phyloP scores from a whole-genome alignment of 2,113 vertebrate species.

The Dasyprocta punctata region DNA sequence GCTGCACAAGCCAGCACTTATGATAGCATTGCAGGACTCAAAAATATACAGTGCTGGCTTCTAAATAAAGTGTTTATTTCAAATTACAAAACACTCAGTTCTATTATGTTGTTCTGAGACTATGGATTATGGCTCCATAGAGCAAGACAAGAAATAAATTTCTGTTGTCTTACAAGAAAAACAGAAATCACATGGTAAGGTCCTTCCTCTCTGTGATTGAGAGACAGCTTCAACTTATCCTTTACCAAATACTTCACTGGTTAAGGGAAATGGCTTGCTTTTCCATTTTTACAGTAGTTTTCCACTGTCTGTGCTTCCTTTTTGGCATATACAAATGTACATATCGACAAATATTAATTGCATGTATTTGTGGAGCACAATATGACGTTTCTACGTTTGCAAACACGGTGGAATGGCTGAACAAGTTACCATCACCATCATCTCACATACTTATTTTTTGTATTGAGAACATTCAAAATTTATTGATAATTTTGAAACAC shows the following conservation, averaged over 20 bases:
- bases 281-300: not conserved
- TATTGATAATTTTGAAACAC: not conserved
- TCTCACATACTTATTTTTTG: too few species aligned
- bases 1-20: not conserved
- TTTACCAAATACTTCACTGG: not conserved
- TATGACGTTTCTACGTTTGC: not conserved
- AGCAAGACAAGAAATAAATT: not conserved
- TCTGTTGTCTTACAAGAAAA: not conserved
- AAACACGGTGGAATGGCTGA: not conserved
- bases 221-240: too few species aligned
- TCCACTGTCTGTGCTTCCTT: not conserved
- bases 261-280: not conserved
- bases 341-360: not conserved
- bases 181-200: not conserved
- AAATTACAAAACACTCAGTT: not conserved
- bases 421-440: not conserved
- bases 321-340: not conserved
- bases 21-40: conserved; percentile 57
- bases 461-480: not conserved
- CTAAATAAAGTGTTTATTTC: conserved; percentile 59
- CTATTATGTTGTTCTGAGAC: too few species aligned
- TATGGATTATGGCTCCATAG: not conserved
- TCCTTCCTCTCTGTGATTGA: not conserved
- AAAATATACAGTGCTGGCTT: conserved; percentile 49
- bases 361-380: fast-evolving